Percentiles rank a stretch among this genome's conserved stretches.
Evolutionary conservation across 2,113 vertebrate genomes (phyloP).

Genomic region (Mugil cephalus): DNA sequence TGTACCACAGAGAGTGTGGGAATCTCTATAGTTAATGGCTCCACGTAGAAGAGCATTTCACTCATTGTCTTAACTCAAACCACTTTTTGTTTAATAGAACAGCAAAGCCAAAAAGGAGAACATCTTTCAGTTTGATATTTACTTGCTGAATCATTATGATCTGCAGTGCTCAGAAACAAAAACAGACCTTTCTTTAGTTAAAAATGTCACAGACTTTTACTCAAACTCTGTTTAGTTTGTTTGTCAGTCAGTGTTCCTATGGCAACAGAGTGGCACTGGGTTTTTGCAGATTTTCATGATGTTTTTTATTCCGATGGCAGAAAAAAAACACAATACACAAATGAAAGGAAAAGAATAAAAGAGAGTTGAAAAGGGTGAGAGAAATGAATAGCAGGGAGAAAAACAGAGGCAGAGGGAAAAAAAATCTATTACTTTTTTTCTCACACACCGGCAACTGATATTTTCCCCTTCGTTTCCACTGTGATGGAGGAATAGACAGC

Average conservation of each 20-base stretch:
- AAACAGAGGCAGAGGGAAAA: conserved; percentile 4
- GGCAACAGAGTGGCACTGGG: conserved; percentile 6
- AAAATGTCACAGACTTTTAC: conserved; percentile 10
- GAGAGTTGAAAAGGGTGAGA: conserved; percentile 6
- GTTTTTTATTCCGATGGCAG: conserved; percentile 25
- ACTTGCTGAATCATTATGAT: neutral
- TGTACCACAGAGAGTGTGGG: no score
- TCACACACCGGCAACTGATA: conserved; percentile 30
- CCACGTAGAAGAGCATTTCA: neutral
- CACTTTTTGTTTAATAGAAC: neutral
- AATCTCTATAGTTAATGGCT: no score
- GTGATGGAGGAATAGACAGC: conserved; percentile 56
- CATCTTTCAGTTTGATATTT: conserved; percentile 22
- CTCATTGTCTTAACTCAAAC: neutral
- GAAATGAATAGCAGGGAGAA: neutral
- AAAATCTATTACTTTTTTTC: conserved; percentile 36
- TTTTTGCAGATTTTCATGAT: conserved; percentile 15
- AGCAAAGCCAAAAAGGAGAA: neutral
- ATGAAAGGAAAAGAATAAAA: conserved; percentile 23
- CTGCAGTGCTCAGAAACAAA: neutral
- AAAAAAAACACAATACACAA: conserved; percentile 16
- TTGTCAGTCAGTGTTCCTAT: conserved; percentile 15
- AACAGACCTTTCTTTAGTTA: conserved; percentile 1
- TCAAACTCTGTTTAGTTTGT: conserved; percentile 6
- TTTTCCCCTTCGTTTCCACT: conserved; percentile 45